Conservation (phyloP, 1,140 invertebrate genomes). For the Gryon sp. region DNA sequence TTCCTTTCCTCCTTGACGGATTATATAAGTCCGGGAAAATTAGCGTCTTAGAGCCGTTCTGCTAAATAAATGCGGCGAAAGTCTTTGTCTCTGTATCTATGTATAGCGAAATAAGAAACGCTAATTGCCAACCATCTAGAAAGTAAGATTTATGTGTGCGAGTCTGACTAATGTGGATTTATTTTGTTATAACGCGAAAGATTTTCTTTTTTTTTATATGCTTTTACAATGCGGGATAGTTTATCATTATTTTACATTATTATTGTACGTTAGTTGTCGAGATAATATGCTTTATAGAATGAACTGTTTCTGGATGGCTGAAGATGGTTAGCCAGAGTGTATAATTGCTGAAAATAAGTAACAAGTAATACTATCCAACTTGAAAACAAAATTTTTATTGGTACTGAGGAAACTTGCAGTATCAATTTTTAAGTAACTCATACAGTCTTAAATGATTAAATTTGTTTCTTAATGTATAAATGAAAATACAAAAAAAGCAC, state of each 20-base stretch:
- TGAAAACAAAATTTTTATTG: too few relatives aligned
- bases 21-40: slow-evolving; percentile 38
- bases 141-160: slow-evolving; percentile 53
- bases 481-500: too few relatives aligned
- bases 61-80: slow-evolving; percentile 45
- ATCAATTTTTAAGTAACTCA: too few relatives aligned
- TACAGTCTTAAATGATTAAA: too few relatives aligned
- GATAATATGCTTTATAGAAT: too few relatives aligned
- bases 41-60: slow-evolving; percentile 20
- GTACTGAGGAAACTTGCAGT: background rate
- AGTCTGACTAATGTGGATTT: background rate
- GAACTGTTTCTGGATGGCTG: too few relatives aligned
- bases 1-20: slow-evolving; percentile 14
- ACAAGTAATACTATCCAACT: too few relatives aligned
- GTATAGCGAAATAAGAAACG: slow-evolving; percentile 53
- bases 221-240: background rate
- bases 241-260: too few relatives aligned
- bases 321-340: too few relatives aligned
- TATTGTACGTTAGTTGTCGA: too few relatives aligned
- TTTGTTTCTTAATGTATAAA: too few relatives aligned
- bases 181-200: slow-evolving; percentile 1
- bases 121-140: slow-evolving; percentile 54
- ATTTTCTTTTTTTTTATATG: background rate
- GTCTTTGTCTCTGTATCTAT: slow-evolving; percentile 39
- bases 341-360: too few relatives aligned